A percentile compares a stretch with the other conserved stretches of the same genome.
These are phyloP conservation scores for Ennomos erosarius DNA, from an alignment of 2,888 invertebrate species.

Conservation along the genomic window DNA sequence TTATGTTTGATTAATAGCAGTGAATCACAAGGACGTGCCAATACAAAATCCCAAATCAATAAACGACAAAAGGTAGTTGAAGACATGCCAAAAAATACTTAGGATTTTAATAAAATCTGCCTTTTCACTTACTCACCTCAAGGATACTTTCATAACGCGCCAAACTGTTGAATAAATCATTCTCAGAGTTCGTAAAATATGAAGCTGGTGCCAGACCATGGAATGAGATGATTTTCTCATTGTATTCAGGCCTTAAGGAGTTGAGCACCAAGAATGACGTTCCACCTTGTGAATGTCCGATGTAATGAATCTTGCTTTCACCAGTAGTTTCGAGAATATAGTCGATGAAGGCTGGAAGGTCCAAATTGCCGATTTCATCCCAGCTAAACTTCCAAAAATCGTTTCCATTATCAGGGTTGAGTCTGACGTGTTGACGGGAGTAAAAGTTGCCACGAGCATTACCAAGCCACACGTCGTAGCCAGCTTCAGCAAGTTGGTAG, in stretches of 20 bases:
- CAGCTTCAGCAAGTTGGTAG: conserved; percentile 84
- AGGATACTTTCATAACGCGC: conserved; percentile 51
- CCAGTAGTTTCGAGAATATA: conserved; percentile 51
- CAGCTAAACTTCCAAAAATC: conserved; percentile 68
- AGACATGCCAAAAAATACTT: background rate
- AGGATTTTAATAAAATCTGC: background rate
- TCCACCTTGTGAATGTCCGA: conserved; percentile 73
- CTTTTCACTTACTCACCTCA: conserved; percentile 48
- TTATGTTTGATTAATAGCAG: too few relatives aligned
- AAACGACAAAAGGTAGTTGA: too few relatives aligned
- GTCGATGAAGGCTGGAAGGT: conserved; percentile 61
- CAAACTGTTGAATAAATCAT: conserved; percentile 41
- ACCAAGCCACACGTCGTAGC: conserved; percentile 91
- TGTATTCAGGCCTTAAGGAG: conserved; percentile 66
- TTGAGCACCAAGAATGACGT: conserved; percentile 66
- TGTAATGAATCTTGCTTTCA: conserved; percentile 57
- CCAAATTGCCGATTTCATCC: conserved; percentile 66
- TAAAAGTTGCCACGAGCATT: conserved; percentile 91
- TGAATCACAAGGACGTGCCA: too few relatives aligned
- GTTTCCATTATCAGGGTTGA: conserved; percentile 55
- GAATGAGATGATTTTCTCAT: conserved; percentile 63
- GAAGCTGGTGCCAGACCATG: conserved; percentile 72
- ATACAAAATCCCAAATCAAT: too few relatives aligned
- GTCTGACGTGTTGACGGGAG: conserved; percentile 62
- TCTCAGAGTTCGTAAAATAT: conserved; percentile 55